Evolutionary conservation across 2,888 invertebrate species (phyloP), one percentile per base, ranked within the genome.

Genomic region (Xestia c-nigrum): DNA sequence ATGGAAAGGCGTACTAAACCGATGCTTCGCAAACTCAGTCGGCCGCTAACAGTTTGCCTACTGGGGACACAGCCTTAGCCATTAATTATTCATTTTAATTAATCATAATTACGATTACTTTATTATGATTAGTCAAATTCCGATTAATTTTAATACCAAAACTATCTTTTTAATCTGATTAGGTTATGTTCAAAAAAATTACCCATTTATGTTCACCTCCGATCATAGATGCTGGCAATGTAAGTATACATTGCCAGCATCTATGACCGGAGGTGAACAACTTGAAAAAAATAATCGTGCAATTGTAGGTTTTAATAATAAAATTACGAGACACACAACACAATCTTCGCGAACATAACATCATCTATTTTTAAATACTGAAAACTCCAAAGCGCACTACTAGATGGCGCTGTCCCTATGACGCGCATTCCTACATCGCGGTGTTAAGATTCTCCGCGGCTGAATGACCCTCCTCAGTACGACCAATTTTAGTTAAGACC

Each of bases 331-430:
- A 19, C 19, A 43, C 12, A 16, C 14, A 47, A 47, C 6, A 16
- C 5, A 61, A 43, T 24, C 24, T 16, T 55, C 55, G 19, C 12
- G 5, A n/a, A 16, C 16, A 38, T 19, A 1, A 21, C 2, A 57
- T 19, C 21, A 24, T 64, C 47, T 78, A 78, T 66, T 72, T 61
- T 43, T 47, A 50, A 16, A 12, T 5, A n/a, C 7, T 7, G 5
- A 4, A 7, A 55, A 21, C 55, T 72, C 19, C 9, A 12, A n/a
- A 43, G 6, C 4, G 0, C n/a, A 1, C 0, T 3, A 50, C 59
- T 61, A 83, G 81, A 83, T 81, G 81, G 72, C 72, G 50, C 72
- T 78, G 73, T 67, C 16, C 57, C 7, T 21, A 61, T 83, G 84
- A 78, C 73, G 81, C 79, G 10, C 10, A 46, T 66, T 83, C 59